Percentiles rank a stretch among this genome's conserved stretches.
phyloP scores from a whole-genome alignment of 2,888 invertebrate species.

The Eupsilia transversa region DNA sequence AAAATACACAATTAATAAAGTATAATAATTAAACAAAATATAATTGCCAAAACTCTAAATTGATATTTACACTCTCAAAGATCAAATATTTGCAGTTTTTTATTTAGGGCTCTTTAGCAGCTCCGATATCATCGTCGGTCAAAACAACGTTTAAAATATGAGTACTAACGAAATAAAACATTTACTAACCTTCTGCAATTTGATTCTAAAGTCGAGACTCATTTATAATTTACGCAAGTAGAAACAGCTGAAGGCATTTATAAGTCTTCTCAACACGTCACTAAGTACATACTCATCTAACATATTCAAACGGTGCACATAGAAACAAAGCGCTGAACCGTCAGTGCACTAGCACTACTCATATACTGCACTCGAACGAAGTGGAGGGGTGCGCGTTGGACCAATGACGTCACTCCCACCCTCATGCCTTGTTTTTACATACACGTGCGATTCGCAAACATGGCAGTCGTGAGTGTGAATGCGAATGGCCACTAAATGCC shows the following conservation, averaged over 20 bases:
- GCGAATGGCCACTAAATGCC: conserved; percentile 71
- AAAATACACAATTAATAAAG: too few relatives aligned
- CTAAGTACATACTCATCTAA: conserved; percentile 49
- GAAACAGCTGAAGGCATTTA: conserved; percentile 14
- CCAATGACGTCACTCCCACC: conserved; percentile 85
- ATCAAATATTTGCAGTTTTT: too few relatives aligned
- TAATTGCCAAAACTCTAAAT: not conserved
- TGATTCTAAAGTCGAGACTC: not conserved
- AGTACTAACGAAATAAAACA: not conserved
- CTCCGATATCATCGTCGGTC: not conserved
- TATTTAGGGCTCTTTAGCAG: not conserved
- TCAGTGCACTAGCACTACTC: conserved; percentile 55
- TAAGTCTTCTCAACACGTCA: conserved; percentile 31
- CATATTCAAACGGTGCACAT: conserved; percentile 55
- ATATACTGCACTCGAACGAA: conserved; percentile 59
- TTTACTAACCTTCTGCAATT: not conserved
- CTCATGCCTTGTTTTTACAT: conserved; percentile 70
- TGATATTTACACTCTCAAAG: not conserved
- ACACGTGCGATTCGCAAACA: conserved; percentile 71
- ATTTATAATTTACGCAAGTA: conserved; percentile 6
- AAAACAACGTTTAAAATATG: not conserved
- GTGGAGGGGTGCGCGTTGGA: conserved; percentile 83
- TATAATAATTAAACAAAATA: too few relatives aligned
- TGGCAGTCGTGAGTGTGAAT: conserved; percentile 75
- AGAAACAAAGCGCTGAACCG: conserved; percentile 58